phyloP scores from a whole-genome alignment of 2,888 invertebrate species.

The Cantharis nigra region DNA sequence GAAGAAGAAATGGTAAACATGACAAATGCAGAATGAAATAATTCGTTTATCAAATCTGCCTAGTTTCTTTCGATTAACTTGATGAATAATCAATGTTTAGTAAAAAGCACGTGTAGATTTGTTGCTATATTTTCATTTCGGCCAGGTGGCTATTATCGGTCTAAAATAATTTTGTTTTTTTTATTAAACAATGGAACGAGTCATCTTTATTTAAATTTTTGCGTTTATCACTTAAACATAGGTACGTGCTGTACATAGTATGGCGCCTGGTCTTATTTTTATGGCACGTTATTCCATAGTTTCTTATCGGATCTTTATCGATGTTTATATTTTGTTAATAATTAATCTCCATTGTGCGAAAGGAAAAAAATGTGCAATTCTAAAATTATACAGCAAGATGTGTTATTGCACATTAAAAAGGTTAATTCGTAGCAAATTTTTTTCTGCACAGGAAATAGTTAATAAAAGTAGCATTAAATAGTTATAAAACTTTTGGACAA shows the following conservation, averaged over 20 bases:
- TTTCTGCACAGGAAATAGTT: conserved; percentile 17
- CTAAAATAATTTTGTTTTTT: neutral
- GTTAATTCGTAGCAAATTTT: conserved; percentile 6
- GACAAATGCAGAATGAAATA: neutral
- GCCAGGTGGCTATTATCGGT: conserved; percentile 27
- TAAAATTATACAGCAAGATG: neutral
- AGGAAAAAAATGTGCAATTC: neutral
- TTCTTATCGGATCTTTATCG: neutral
- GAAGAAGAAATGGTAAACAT: neutral
- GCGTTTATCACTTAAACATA: conserved; percentile 4
- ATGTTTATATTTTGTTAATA: neutral
- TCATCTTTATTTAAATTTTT: conserved; percentile 6
- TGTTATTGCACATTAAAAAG: neutral
- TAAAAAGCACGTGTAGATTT: conserved; percentile 24
- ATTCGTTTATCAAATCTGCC: neutral
- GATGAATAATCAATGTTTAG: conserved; percentile 25
- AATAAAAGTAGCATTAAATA: conserved; percentile 13
- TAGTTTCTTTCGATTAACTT: neutral
- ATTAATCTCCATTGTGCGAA: neutral
- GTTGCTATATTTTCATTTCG: conserved; percentile 5
- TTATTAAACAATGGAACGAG: conserved; percentile 15
- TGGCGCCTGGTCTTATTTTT: neutral
- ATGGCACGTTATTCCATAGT: neutral
- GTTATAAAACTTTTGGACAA: neutral
- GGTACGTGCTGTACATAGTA: neutral